Conservation (phyloP, 64 coral and sea anemone genomes). For the Stylophora pistillata region DNA sequence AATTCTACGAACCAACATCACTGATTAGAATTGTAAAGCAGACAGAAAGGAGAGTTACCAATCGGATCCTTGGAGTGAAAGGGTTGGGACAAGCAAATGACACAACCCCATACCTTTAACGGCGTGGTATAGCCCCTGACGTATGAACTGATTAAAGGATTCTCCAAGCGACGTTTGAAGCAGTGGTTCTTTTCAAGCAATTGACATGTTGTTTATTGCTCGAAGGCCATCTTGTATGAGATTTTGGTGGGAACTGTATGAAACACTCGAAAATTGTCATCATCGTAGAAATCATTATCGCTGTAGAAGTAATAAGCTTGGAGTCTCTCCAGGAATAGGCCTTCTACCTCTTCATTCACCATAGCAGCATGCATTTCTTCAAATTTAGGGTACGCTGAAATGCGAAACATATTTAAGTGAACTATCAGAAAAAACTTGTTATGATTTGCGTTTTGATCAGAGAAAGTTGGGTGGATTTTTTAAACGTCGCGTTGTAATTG, state of each 20-base stretch:
- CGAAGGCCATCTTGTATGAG: constrained; percentile 19
- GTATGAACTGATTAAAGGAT: constrained; percentile 2
- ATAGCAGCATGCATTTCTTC: not conserved
- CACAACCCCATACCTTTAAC: constrained; percentile 4
- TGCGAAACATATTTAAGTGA: not conserved
- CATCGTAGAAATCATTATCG: not conserved
- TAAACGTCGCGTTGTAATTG: too few relatives aligned
- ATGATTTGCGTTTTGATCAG: too few relatives aligned
- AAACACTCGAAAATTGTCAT: constrained; percentile 15
- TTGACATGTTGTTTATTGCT: not conserved
- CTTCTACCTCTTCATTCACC: not conserved
- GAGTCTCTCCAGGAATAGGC: constrained; percentile 19
- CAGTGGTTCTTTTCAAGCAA: constrained; percentile 1
- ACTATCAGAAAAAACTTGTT: too few relatives aligned
- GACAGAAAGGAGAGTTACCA: too few relatives aligned
- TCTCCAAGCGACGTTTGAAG: constrained; percentile 13
- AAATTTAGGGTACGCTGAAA: not conserved
- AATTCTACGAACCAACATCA: too few relatives aligned
- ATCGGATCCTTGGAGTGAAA: too few relatives aligned
- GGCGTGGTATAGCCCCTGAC: not conserved
- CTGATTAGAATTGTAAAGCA: too few relatives aligned
- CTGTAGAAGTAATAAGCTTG: constrained; percentile 13
- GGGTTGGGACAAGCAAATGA: not conserved
- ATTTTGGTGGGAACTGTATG: not conserved
- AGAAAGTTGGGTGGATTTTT: too few relatives aligned